Evolutionary conservation across 2,888 invertebrate genomes (phyloP), one percentile per base, ranked within the genome.

Genomic region (Parasteatoda lunata): DNA sequence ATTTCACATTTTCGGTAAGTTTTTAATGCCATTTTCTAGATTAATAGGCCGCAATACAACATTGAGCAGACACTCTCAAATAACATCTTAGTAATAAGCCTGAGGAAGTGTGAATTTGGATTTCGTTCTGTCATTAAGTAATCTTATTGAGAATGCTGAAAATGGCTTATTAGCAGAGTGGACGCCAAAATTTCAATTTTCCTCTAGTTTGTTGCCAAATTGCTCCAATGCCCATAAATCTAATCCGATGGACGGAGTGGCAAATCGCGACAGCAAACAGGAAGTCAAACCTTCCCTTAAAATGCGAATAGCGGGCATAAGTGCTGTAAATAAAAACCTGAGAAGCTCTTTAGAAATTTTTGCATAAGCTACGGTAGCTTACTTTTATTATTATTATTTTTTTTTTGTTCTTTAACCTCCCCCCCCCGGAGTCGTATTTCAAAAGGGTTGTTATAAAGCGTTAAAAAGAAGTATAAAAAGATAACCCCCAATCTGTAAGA

Each of bases 291-390:
- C 52, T 47, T 13, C 73, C 30, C 15, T 70, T 68, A 76, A 76
- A 85, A 85, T 76, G 65, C 76, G 75, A 72, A 80, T 85, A 52
- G 85, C 80, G 80, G 76, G 85, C 52, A 47, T 15, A 49, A 66
- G 8, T 65, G 85, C 77, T 54, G 85, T 85, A 85, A 85, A 85
- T 85, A 85, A 85, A 80, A 85, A 66, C 66, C 77, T 47, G 76
- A 78, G 45, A 52, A 70, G 64, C 64, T 65, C 30, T 9, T 30
- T 54, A 51, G 80, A 72, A 78, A 75, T 84, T 83, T 84, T 84
- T 70, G 79, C 75, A 13, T 79, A 75, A 70, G 70, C 66, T 77
- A 52, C 69, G 48, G 73, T 54, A n/a, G 66, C 84, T 70, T 69
- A 68, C 72, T 4, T 13, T 59, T n/a, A 59, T 59, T 83, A 72